Percentiles rank a stretch among this genome's conserved stretches.
phyloP scores from a whole-genome alignment of 2,888 invertebrate species.

The Macaria liturata region DNA sequence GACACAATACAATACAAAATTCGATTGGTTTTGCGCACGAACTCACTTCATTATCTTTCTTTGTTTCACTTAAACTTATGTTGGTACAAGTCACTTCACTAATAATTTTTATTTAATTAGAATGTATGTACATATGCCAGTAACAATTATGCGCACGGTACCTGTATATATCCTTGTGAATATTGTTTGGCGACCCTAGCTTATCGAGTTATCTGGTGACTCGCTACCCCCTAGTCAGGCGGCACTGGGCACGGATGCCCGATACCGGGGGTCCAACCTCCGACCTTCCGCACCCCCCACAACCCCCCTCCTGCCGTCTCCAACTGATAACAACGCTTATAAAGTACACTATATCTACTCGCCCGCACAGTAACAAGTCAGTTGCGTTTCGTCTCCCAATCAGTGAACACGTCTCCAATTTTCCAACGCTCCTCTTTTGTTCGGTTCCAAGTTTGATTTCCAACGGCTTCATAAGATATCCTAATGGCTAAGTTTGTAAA shows the following conservation, averaged over 20 bases:
- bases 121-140: too few relatives aligned
- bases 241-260: slow-evolving; percentile 66
- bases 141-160: too few relatives aligned
- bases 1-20: too few relatives aligned
- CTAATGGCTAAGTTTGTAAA: slow-evolving; percentile 77
- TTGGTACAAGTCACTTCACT: too few relatives aligned
- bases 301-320: slow-evolving; percentile 56
- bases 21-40: too few relatives aligned
- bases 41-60: too few relatives aligned
- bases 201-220: slow-evolving; percentile 51
- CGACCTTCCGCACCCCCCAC: slow-evolving; percentile 51
- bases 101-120: too few relatives aligned
- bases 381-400: slow-evolving; percentile 39
- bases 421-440: slow-evolving; percentile 27
- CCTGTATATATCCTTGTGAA: background rate
- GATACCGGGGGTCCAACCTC: slow-evolving; percentile 64
- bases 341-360: slow-evolving; percentile 57
- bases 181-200: slow-evolving; percentile 42
- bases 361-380: slow-evolving; percentile 42
- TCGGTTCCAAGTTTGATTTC: slow-evolving; percentile 10
- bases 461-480: slow-evolving; percentile 29
- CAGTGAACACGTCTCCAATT: slow-evolving; percentile 42
- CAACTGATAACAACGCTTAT: slow-evolving; percentile 66
- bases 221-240: slow-evolving; percentile 76
- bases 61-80: too few relatives aligned